Evolutionary conservation across 1,140 invertebrate genomes (phyloP).

Genomic region (Oryctes rhinoceros): DNA sequence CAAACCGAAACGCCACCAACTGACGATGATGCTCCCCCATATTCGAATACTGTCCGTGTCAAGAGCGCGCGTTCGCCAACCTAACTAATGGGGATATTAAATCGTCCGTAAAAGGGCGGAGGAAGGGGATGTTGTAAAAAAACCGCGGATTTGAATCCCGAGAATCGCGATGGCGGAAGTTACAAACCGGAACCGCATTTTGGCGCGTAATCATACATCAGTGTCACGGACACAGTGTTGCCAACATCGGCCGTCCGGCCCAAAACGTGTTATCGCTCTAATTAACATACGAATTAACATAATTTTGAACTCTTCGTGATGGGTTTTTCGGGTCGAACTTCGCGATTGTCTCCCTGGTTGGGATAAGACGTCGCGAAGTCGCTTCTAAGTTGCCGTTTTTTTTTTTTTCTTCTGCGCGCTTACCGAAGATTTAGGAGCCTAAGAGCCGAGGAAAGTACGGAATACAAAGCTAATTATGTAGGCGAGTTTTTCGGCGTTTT

Average conservation of each 20-base stretch:
- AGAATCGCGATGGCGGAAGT: neutral
- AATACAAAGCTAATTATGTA: neutral
- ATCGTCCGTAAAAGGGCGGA: no score
- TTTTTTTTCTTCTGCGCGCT: neutral
- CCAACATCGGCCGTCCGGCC: neutral
- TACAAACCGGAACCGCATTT: neutral
- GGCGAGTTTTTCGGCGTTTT: neutral
- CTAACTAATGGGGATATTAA: neutral
- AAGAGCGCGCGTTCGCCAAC: neutral
- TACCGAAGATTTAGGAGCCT: neutral
- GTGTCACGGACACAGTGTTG: neutral
- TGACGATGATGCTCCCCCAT: neutral
- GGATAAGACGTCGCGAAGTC: neutral
- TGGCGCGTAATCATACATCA: slow-evolving; percentile 2
- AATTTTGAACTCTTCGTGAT: neutral
- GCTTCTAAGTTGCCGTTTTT: neutral
- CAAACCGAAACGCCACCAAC: neutral
- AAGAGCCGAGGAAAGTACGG: neutral
- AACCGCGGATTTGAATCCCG: neutral
- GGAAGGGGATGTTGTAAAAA: neutral
- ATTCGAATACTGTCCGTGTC: neutral
- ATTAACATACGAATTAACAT: slow-evolving; percentile 15
- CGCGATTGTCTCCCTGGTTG: neutral
- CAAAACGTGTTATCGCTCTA: neutral
- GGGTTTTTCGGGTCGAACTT: neutral